These are phyloP conservation scores for Rhimphoctona megacephalus DNA, from an alignment of 2,888 invertebrate genomes.

Conservation along the genomic window DNA sequence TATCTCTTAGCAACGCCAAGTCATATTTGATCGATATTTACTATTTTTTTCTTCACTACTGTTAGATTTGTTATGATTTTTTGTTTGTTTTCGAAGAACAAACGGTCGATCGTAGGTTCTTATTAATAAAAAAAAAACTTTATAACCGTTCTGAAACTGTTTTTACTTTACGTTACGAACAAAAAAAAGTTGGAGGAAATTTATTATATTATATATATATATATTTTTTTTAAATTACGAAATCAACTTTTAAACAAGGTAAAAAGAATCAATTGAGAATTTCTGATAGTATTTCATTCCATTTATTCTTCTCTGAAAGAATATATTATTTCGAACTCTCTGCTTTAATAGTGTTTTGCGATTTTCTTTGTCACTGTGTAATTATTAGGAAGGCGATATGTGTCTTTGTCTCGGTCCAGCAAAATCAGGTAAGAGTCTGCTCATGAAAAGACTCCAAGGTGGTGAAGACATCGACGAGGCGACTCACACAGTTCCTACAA, in stretches of 20 bases:
- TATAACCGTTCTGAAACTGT: neutral
- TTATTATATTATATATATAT: too few relatives aligned
- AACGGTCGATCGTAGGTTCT: neutral
- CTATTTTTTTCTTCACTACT: neutral
- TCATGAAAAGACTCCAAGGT: slow-evolving; percentile 91
- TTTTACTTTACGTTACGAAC: neutral
- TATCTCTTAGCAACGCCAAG: neutral
- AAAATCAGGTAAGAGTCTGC: slow-evolving; percentile 92
- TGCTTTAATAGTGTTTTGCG: neutral
- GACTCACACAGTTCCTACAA: slow-evolving; percentile 92
- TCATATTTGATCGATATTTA: slow-evolving; percentile 61
- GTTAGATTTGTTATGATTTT: neutral
- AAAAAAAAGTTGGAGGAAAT: neutral
- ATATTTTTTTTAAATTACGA: neutral
- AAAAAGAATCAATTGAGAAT: neutral
- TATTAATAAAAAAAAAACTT: neutral
- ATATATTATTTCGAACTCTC: neutral
- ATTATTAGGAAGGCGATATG: slow-evolving; percentile 75
- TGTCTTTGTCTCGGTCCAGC: slow-evolving; percentile 92
- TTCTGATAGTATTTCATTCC: neutral
- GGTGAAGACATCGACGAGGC: slow-evolving; percentile 91
- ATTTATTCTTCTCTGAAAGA: neutral
- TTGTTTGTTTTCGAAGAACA: too few relatives aligned
- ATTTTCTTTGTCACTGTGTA: neutral
- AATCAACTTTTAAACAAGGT: neutral